Percentiles rank a stretch among this genome's conserved stretches.
Conservation (phyloP, 2,888 invertebrate species). For the Subacronicta megacephala region DNA sequence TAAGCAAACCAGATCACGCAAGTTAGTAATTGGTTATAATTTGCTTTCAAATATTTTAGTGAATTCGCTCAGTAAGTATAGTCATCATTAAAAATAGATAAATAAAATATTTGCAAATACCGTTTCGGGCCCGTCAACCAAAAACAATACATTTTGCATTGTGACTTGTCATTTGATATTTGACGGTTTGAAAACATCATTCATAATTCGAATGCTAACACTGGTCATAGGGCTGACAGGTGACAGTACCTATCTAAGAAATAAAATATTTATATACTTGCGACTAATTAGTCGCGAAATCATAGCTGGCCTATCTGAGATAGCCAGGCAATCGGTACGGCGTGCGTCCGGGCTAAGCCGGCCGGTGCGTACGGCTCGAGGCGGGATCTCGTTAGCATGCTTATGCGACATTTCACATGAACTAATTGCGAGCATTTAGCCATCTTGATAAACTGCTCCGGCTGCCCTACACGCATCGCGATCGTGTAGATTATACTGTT, state of each 20-base stretch:
- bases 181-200: too few species aligned
- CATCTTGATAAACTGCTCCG: conserved; percentile 86
- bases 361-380: conserved; percentile 68
- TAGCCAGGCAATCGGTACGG: conserved; percentile 46
- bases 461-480: conserved; percentile 73
- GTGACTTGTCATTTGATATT: too few species aligned
- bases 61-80: too few species aligned
- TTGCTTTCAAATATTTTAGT: too few species aligned
- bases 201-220: too few species aligned
- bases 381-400: conserved; percentile 87
- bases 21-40: too few species aligned
- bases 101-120: too few species aligned
- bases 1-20: too few species aligned
- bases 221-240: too few species aligned
- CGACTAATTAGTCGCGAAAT: conserved; percentile 51
- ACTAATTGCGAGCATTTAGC: conserved; percentile 88
- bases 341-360: conserved; percentile 49
- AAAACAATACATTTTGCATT: too few species aligned
- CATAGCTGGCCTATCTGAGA: conserved; percentile 33
- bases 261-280: conserved; percentile 1
- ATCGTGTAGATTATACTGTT: conserved; percentile 60
- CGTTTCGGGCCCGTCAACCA: too few species aligned
- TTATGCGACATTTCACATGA: conserved; percentile 88
- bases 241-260: neutral
- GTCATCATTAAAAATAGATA: too few species aligned